phyloP scores from a whole-genome alignment of 2,888 invertebrate genomes.

The Allacma fusca region DNA sequence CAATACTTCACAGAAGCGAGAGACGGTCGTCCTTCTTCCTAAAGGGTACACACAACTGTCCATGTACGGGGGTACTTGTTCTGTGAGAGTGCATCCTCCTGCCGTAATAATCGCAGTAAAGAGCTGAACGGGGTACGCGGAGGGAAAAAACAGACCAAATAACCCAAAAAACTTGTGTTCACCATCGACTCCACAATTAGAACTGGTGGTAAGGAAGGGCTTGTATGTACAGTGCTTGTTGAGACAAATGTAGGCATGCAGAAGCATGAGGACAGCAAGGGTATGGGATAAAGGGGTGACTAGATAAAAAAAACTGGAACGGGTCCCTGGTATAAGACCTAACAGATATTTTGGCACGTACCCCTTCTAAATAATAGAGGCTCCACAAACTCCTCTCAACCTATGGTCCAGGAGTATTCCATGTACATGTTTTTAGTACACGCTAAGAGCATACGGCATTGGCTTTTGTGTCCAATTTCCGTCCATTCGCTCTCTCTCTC shows the following conservation, averaged over 20 bases:
- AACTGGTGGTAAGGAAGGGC: slow-evolving; percentile 18
- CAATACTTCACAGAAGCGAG: not conserved
- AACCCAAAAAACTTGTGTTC: slow-evolving; percentile 46
- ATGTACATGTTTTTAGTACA: not conserved
- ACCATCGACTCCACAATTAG: slow-evolving; percentile 29
- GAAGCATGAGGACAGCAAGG: no score
- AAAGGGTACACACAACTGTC: not conserved
- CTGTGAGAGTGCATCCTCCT: not conserved
- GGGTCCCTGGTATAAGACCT: not conserved
- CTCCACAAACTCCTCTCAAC: not conserved
- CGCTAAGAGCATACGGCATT: not conserved
- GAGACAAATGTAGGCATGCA: not conserved
- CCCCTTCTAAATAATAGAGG: slow-evolving; percentile 14
- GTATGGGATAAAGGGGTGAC: slow-evolving; percentile 35
- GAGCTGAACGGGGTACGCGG: slow-evolving; percentile 42
- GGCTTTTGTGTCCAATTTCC: slow-evolving; percentile 3
- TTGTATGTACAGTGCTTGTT: not conserved
- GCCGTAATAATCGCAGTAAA: not conserved
- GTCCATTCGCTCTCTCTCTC: not conserved
- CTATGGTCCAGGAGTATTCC: not conserved
- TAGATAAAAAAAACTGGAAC: slow-evolving; percentile 9
- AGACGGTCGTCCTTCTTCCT: not conserved
- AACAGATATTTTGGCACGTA: slow-evolving; percentile 39
- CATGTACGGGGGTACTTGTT: not conserved
- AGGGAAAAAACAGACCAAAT: slow-evolving; percentile 42